Percentiles rank a stretch among this genome's conserved stretches.
Conservation (phyloP, 2,888 invertebrate genomes). For the Drosophila diplacantha region DNA sequence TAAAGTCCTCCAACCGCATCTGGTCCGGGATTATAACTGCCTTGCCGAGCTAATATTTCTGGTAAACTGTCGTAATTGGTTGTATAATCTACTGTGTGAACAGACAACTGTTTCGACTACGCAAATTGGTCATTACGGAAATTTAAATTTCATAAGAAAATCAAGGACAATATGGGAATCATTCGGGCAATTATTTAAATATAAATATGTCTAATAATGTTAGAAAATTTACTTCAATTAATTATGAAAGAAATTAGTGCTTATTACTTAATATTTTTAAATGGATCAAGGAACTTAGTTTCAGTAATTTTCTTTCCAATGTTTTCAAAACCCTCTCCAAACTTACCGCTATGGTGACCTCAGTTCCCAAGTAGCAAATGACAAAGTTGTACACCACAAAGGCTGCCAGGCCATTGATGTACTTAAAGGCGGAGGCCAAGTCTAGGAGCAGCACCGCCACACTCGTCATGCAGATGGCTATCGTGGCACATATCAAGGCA, state of each 20-base stretch:
- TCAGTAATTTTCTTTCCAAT: neutral
- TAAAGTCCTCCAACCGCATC: conserved; percentile 16
- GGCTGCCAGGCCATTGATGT: conserved; percentile 59
- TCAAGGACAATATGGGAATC: neutral
- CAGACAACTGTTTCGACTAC: conserved; percentile 2
- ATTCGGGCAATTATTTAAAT: neutral
- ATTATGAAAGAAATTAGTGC: neutral
- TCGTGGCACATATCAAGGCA: conserved; percentile 65
- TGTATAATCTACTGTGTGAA: conserved; percentile 1
- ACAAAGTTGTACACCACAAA: conserved; percentile 63
- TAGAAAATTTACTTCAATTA: neutral
- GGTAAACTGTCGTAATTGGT: neutral
- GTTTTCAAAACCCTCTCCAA: too few species aligned
- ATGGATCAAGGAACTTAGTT: neutral
- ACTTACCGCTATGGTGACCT: conserved; percentile 66
- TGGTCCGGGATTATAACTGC: neutral
- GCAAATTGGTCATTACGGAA: neutral
- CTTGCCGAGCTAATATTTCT: neutral
- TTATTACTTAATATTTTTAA: neutral
- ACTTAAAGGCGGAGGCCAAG: conserved; percentile 51
- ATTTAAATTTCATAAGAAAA: neutral
- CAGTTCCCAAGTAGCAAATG: conserved; percentile 69
- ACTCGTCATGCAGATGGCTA: conserved; percentile 72
- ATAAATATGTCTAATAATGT: neutral
- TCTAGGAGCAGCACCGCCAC: conserved; percentile 65